Percentiles rank a stretch among this genome's conserved stretches.
Evolutionary conservation across 1,140 invertebrate species (phyloP).

Genomic region (Colletes gigas): DNA sequence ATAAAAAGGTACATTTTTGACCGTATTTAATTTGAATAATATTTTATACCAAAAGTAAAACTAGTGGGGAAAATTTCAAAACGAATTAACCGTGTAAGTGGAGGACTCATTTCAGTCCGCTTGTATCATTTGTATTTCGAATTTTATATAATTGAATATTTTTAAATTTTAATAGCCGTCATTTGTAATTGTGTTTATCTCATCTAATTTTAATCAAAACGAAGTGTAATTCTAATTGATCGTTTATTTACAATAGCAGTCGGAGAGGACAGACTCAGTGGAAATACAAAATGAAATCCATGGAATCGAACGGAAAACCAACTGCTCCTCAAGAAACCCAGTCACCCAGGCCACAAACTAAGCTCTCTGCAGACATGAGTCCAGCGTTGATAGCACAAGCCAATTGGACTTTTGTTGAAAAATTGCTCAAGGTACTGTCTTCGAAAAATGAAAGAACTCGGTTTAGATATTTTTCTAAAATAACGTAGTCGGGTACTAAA

Average conservation of each 20-base stretch:
- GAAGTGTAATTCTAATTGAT: background rate
- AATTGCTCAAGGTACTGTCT: conserved; percentile 91
- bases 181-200: background rate
- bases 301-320: conserved; percentile 76
- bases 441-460: background rate
- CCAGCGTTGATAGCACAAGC: conserved; percentile 96
- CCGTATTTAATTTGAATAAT: too few relatives aligned
- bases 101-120: too few relatives aligned
- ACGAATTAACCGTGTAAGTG: too few relatives aligned
- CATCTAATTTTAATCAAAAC: background rate
- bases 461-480: background rate
- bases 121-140: background rate
- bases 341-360: conserved; percentile 79
- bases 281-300: conserved; percentile 80
- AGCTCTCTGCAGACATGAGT: conserved; percentile 84
- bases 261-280: conserved; percentile 78
- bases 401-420: conserved; percentile 99
- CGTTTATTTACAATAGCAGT: conserved; percentile 63
- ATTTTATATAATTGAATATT: conserved; percentile 13
- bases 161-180: background rate
- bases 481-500: background rate
- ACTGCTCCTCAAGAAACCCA: conserved; percentile 76
- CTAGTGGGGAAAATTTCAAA: too few relatives aligned
- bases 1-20: too few relatives aligned
- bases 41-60: too few relatives aligned